Base-by-base conservation (phyloP, 2,888 invertebrate genomes). In the Toxonevra muliebris region DNA sequence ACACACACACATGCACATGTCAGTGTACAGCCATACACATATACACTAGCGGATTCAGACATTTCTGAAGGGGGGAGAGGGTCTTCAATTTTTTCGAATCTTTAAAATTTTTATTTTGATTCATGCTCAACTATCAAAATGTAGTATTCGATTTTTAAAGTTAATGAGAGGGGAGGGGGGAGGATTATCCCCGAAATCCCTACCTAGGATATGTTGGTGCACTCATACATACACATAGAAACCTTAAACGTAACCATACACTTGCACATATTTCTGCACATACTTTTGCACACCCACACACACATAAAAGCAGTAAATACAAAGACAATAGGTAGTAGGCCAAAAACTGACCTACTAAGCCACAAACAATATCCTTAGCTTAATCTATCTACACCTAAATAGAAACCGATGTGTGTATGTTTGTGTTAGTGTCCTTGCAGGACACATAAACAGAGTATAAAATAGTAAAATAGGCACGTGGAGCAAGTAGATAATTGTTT, bases 281-380 rank as follows among this genome's bases (percentile, higher is more conserved):
- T 8, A 48, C 8, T 5, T 8, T 5, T 48, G 8, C 15, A 10
- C 3, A 61, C 9, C 4, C 20, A 11, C n/a, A 15, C 1, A 43
- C 40, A 54, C 15, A 54, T 15, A 30, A 40, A 17, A 17, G 42
- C 40, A 13, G 11, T 15, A n/a, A 17, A 65, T 17, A 40, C 45
- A 58, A 45, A 59, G 15, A 3, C 43, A 7, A 48, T 11, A 15
- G 15, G 10, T 19, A 53, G 19, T 19, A n/a, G 41, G 11, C n/a
- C 19, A 58, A 2, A 43, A 45, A 40, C 48, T 43, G 54, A 54
- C 65, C 50, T 30, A 20, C 40, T 50, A 59, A 54, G 54, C 66
- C 57, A 40, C 43, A 61, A 30, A 20, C 59, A 62, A 57, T 61
- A 54, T 42, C 55, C 53, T 53, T 40, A 45, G 52, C 65, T 65